phyloP scores from a whole-genome alignment of 2,888 invertebrate genomes.

The Drosophila vallismaia region DNA sequence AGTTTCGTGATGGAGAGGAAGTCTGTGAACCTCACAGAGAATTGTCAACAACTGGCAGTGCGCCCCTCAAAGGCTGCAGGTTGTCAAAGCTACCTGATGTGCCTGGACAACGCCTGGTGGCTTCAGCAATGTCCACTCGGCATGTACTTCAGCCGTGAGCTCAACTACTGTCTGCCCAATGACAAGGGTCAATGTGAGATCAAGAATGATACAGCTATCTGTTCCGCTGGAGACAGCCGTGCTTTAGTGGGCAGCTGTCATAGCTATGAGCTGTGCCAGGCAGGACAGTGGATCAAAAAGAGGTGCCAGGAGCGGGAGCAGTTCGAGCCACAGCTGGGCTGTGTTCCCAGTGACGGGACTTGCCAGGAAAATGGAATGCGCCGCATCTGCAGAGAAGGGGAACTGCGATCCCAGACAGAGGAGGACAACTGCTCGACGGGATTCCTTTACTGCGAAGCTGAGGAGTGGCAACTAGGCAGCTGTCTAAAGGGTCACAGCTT shows the following conservation, averaged over 20 bases:
- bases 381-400: constrained; percentile 60
- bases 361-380: constrained; percentile 75
- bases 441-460: constrained; percentile 72
- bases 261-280: constrained; percentile 52
- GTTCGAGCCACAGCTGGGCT: constrained; percentile 59
- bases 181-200: constrained; percentile 56
- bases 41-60: constrained; percentile 61
- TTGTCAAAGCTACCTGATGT: constrained; percentile 77
- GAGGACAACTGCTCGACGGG: constrained; percentile 65
- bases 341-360: constrained; percentile 53
- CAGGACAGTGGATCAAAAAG: constrained; percentile 32
- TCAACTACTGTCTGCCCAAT: constrained; percentile 75
- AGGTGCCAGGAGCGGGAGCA: constrained; percentile 44
- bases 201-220: not conserved
- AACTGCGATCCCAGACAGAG: constrained; percentile 45
- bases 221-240: constrained; percentile 38
- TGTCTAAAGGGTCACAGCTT: constrained; percentile 75
- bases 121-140: constrained; percentile 77
- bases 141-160: constrained; percentile 74
- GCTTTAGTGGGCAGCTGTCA: constrained; percentile 54
- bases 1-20: not conserved
- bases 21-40: not conserved
- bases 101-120: constrained; percentile 79
- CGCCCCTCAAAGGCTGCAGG: constrained; percentile 53
- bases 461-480: constrained; percentile 70